Evolutionary conservation across 1,140 invertebrate species (phyloP).

Genomic region (Drosophila mayri): DNA sequence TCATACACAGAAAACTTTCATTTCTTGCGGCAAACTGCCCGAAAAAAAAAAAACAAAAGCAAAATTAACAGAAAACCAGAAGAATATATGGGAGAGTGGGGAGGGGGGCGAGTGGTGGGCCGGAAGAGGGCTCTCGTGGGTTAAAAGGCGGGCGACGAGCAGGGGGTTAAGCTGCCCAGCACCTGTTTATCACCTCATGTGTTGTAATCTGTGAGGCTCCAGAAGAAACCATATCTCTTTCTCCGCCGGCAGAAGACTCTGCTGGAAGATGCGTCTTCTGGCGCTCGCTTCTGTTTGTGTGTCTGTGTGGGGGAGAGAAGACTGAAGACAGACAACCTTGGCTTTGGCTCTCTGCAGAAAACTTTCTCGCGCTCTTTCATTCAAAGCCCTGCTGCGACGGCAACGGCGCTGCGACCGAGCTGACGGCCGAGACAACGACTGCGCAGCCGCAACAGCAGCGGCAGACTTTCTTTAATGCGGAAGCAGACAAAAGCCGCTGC

Average conservation of each 20-base stretch:
- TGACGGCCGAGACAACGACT: conserved; percentile 14
- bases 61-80: conserved; percentile 60
- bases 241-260: conserved; percentile 38
- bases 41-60: conserved; percentile 76
- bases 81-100: conserved; percentile 40
- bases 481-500: conserved; percentile 72
- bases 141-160: conserved; percentile 18
- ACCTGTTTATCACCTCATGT: conserved; percentile 81
- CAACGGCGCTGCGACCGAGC: conserved; percentile 9
- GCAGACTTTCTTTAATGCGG: conserved; percentile 79
- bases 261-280: conserved; percentile 32
- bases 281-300: conserved; percentile 4
- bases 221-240: conserved; percentile 41
- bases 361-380: conserved; percentile 72
- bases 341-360: conserved; percentile 46
- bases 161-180: conserved; percentile 61
- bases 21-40: conserved; percentile 70
- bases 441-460: conserved; percentile 32
- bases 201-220: conserved; percentile 77
- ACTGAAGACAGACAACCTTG: conserved; percentile 69
- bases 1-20: conserved; percentile 76
- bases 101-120: background rate
- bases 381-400: conserved; percentile 32
- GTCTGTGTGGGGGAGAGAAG: conserved; percentile 28
- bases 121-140: background rate